Evolutionary conservation across 2,888 invertebrate genomes (phyloP).

Genomic region (Himalopsyche japonica): DNA sequence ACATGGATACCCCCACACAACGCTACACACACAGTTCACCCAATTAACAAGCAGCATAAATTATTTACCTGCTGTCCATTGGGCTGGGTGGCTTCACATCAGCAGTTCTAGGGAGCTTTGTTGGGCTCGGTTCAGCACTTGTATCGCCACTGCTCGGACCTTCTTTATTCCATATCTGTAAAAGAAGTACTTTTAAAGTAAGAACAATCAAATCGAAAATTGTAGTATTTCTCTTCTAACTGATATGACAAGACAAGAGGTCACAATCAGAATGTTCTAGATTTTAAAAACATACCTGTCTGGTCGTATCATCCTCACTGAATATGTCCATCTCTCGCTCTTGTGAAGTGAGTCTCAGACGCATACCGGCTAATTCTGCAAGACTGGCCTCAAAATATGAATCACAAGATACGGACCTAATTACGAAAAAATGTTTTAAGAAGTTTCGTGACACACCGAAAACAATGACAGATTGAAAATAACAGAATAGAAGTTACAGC

Average conservation of each 20-base stretch:
- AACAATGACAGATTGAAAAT: too few relatives aligned
- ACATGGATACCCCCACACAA: too few relatives aligned
- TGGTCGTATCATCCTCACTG: constrained; percentile 76
- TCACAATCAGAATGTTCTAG: background rate
- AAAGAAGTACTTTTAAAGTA: background rate
- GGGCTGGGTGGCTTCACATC: constrained; percentile 13
- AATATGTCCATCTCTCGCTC: constrained; percentile 86
- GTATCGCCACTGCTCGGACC: constrained; percentile 36
- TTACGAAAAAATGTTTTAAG: background rate
- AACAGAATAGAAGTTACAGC: too few relatives aligned
- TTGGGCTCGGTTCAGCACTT: constrained; percentile 37
- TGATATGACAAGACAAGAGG: too few relatives aligned
- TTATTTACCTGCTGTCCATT: constrained; percentile 25
- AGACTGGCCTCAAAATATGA: constrained; percentile 86
- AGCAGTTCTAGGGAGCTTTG: constrained; percentile 24
- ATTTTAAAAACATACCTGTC: constrained; percentile 42
- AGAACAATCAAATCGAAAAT: background rate
- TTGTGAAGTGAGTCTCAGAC: constrained; percentile 81
- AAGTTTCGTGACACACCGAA: too few relatives aligned
- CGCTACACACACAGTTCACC: too few relatives aligned
- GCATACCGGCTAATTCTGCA: constrained; percentile 82
- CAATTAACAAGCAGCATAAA: background rate
- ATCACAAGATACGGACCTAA: constrained; percentile 85
- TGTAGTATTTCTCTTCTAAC: too few relatives aligned
- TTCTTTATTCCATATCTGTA: constrained; percentile 34